Evolutionary conservation across 2,797 vertebrate species (phyloP).

Genomic region (Tragopan temminckii): DNA sequence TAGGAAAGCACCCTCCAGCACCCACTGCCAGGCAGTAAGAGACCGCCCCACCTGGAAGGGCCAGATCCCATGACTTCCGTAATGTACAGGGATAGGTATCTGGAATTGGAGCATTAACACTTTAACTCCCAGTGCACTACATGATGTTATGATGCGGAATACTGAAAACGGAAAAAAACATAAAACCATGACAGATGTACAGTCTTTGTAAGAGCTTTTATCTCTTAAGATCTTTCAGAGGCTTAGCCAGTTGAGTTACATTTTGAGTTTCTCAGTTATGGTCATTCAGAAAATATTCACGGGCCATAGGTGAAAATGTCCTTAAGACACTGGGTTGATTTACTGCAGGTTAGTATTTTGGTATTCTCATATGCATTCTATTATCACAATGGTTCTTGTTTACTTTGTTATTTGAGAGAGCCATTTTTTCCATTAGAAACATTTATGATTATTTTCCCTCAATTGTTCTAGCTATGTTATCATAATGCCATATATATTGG

Average conservation of each 20-base stretch:
- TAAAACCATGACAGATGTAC: neutral
- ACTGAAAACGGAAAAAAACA: too few relatives aligned
- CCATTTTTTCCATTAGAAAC: constrained; percentile 10
- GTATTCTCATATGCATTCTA: neutral
- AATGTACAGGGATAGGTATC: too few relatives aligned
- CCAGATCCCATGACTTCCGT: too few relatives aligned
- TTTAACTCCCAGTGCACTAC: too few relatives aligned
- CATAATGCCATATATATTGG: constrained; percentile 24
- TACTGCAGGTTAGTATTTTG: neutral
- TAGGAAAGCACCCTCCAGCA: too few relatives aligned
- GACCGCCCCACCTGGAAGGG: too few relatives aligned
- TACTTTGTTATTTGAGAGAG: neutral
- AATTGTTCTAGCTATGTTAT: constrained; percentile 21
- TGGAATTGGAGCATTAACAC: too few relatives aligned
- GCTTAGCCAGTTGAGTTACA: neutral
- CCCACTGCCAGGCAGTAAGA: too few relatives aligned
- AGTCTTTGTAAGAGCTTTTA: neutral
- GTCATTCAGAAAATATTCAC: neutral
- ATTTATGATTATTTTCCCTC: constrained; percentile 9
- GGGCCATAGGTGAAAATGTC: neutral
- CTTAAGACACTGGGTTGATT: neutral
- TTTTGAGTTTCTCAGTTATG: neutral
- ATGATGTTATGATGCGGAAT: too few relatives aligned
- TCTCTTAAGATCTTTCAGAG: neutral
- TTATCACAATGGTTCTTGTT: neutral